Evolutionary conservation across 1,140 invertebrate species (phyloP).

Genomic region (Harpegnathos saltator): DNA sequence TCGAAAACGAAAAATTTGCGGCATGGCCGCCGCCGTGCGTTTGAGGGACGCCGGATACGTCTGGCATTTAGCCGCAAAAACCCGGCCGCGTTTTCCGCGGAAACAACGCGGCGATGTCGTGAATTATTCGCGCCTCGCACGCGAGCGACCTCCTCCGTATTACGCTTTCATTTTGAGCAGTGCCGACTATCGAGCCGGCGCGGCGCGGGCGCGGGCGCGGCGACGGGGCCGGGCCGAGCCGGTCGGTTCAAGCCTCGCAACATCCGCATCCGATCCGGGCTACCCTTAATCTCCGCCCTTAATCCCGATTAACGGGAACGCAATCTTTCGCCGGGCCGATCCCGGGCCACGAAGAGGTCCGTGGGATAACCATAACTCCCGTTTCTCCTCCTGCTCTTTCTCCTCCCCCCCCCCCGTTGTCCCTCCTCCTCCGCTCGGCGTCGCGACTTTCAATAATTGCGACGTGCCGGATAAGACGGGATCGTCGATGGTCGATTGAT

Average conservation of each 20-base stretch:
- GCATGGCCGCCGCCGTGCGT: too few species aligned
- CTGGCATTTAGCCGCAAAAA: not conserved
- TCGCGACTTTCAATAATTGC: constrained; percentile 60
- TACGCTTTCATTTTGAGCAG: constrained; percentile 48
- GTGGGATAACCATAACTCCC: constrained; percentile 54
- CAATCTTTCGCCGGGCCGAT: constrained; percentile 45
- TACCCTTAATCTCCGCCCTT: constrained; percentile 47
- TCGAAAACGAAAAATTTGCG: too few species aligned
- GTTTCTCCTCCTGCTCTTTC: too few species aligned
- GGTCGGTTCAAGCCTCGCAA: constrained; percentile 10
- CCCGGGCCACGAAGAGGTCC: constrained; percentile 9
- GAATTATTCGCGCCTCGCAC: not conserved
- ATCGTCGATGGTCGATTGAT: not conserved
- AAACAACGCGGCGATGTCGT: too few species aligned
- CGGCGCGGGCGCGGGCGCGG: too few species aligned
- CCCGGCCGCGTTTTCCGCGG: not conserved
- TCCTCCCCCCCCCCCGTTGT: too few species aligned
- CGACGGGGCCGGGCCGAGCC: too few species aligned
- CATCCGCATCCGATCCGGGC: constrained; percentile 10
- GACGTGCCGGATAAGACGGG: not conserved
- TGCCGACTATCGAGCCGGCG: constrained; percentile 10
- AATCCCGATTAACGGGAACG: constrained; percentile 66
- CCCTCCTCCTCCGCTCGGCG: constrained; percentile 11
- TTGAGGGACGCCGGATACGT: too few species aligned
- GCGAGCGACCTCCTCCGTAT: constrained; percentile 42